Conservation (phyloP, 2,113 vertebrate species). For the Peromyscus polionotus region DNA sequence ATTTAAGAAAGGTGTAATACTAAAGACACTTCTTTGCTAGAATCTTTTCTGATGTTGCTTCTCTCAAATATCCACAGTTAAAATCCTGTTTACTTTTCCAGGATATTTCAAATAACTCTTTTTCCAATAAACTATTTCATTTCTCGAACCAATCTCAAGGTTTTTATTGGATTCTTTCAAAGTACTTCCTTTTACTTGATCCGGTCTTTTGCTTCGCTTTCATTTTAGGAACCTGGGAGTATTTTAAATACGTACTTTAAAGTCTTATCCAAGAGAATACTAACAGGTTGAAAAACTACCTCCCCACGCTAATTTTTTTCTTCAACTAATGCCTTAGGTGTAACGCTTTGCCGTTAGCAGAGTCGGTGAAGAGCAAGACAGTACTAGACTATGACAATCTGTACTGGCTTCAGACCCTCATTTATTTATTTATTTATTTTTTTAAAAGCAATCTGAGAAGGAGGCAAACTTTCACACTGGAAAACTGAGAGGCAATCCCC, state of each 20-base stretch:
- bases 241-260: not conserved
- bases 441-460: not conserved
- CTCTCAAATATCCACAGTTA: slow-evolving; percentile 1
- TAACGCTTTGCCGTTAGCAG: not conserved
- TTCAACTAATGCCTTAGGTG: not conserved
- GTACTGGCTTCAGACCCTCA: not conserved
- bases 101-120: not conserved
- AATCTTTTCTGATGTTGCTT: not conserved
- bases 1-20: not conserved
- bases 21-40: not conserved
- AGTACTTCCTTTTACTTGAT: slow-evolving; percentile 4
- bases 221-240: not conserved
- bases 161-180: not conserved
- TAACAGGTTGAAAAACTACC: not conserved
- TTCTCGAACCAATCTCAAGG: not conserved
- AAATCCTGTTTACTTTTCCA: slow-evolving; percentile 35
- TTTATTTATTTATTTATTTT: not conserved
- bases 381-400: not conserved
- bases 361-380: not conserved
- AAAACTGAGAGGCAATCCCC: slow-evolving; percentile 6
- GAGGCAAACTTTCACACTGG: not conserved
- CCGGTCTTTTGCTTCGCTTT: slow-evolving; percentile 34
- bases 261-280: not conserved
- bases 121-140: slow-evolving; percentile 7
- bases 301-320: not conserved